Conservation (phyloP, 1,140 invertebrate genomes). For the Campoletis sonorensis region DNA sequence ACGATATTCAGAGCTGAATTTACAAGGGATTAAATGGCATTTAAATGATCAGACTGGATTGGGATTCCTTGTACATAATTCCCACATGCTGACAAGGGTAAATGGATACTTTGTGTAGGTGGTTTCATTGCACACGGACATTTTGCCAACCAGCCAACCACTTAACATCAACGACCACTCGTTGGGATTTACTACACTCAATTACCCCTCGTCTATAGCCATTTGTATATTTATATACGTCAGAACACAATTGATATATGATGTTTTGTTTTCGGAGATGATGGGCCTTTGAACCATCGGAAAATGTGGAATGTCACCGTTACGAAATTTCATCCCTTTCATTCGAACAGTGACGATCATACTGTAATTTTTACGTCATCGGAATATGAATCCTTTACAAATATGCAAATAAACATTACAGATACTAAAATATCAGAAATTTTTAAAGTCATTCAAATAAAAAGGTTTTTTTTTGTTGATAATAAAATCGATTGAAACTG, state of each 20-base stretch:
- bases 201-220: background rate
- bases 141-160: conserved; percentile 6
- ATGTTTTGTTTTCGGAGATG: background rate
- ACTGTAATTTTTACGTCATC: no score
- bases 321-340: background rate
- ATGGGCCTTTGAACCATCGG: background rate
- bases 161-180: background rate
- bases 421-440: no score
- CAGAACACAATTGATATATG: background rate
- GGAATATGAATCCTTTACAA: no score
- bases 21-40: no score
- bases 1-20: no score
- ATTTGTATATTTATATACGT: background rate
- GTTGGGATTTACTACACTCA: background rate
- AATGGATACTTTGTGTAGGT: background rate
- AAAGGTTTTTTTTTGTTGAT: no score
- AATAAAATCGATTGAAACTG: no score
- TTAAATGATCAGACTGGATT: no score
- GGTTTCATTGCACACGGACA: background rate
- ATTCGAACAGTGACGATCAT: background rate
- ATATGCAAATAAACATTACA: no score
- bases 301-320: background rate
- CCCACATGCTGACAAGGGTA: background rate
- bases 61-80: background rate
- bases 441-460: no score